Evolutionary conservation across 2,797 vertebrate genomes (phyloP).

Genomic region (Holocentrus rufus): DNA sequence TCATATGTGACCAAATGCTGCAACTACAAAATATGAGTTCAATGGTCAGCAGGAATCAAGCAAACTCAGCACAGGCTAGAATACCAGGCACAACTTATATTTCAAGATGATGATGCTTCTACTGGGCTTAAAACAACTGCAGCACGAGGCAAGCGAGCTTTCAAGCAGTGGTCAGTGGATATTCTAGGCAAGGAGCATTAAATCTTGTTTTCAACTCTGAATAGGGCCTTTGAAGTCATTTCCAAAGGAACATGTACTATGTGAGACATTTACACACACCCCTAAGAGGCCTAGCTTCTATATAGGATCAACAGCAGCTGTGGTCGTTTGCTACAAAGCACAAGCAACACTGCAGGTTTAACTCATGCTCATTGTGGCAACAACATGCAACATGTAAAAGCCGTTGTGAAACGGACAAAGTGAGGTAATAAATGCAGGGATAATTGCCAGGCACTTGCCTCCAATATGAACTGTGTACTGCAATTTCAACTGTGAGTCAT

Average conservation of each 20-base stretch:
- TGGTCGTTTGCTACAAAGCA: neutral
- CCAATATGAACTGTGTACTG: neutral
- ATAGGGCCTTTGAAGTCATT: neutral
- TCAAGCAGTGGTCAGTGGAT: neutral
- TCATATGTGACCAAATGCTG: slow-evolving; percentile 1
- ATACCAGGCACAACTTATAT: neutral
- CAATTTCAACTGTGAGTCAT: slow-evolving; percentile 25
- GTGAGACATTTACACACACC: neutral
- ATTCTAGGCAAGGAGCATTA: neutral
- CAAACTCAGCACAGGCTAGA: neutral
- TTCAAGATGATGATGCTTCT: slow-evolving; percentile 8
- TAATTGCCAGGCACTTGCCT: neutral
- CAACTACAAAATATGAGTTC: slow-evolving; percentile 4
- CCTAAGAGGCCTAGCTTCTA: neutral
- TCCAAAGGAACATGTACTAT: neutral
- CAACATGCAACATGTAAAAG: neutral
- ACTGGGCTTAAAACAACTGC: slow-evolving; percentile 41
- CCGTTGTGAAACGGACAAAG: neutral
- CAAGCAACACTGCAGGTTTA: slow-evolving; percentile 22
- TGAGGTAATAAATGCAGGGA: neutral
- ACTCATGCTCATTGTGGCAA: neutral
- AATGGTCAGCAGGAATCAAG: neutral
- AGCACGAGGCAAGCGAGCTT: neutral
- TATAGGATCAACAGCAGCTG: slow-evolving; percentile 3
- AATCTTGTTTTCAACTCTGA: neutral